Conservation (phyloP, 2,888 invertebrate species). For the Agrotis segetum region DNA sequence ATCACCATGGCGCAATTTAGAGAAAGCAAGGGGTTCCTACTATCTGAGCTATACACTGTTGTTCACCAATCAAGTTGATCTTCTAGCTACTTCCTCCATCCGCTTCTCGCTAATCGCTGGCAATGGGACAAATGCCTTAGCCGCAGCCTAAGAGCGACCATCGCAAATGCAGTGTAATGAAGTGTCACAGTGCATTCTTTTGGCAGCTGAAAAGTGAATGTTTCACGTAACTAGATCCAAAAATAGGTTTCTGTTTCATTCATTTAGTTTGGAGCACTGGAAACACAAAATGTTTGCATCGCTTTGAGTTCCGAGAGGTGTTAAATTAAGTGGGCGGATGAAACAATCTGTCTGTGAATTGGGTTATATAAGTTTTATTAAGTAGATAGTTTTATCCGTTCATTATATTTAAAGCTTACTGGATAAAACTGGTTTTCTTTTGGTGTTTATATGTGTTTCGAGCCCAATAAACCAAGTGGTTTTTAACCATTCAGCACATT, state of each 20-base stretch:
- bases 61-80: neutral
- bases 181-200: slow-evolving; percentile 55
- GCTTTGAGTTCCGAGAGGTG: neutral
- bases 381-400: neutral
- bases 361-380: slow-evolving; percentile 1
- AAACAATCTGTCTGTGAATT: neutral
- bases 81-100: neutral
- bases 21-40: too few relatives aligned
- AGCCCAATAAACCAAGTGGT: too few relatives aligned
- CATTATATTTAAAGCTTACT: too few relatives aligned
- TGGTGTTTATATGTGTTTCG: too few relatives aligned
- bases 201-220: slow-evolving; percentile 19
- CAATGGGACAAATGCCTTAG: neutral
- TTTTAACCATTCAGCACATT: too few relatives aligned
- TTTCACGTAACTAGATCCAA: slow-evolving; percentile 2
- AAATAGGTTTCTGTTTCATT: slow-evolving; percentile 15
- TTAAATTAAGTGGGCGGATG: slow-evolving; percentile 15
- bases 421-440: too few relatives aligned
- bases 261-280: slow-evolving; percentile 1
- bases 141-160: slow-evolving; percentile 10
- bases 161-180: slow-evolving; percentile 58
- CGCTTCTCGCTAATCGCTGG: neutral
- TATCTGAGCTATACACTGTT: neutral
- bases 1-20: too few relatives aligned
- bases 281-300: neutral